These are phyloP conservation scores for Nephrotoma appendiculata DNA, from an alignment of 2,888 invertebrate species.

Conservation along the genomic window DNA sequence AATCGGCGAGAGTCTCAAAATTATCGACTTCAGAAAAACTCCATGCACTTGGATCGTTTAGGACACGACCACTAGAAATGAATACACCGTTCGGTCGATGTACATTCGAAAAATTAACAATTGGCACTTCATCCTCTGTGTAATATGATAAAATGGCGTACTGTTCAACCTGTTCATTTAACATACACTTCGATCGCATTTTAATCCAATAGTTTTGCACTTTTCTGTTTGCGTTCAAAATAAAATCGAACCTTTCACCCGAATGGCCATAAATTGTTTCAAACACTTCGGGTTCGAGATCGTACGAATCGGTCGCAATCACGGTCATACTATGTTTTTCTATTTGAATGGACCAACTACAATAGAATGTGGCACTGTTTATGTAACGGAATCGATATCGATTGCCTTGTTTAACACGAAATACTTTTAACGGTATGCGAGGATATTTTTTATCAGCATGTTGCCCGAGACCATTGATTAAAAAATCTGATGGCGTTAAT, in stretches of 20 bases:
- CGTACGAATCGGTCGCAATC: slow-evolving; percentile 26
- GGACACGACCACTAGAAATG: neutral
- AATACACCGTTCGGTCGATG: neutral
- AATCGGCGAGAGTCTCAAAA: neutral
- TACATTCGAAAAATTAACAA: neutral
- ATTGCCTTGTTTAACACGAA: slow-evolving; percentile 19
- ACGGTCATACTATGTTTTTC: slow-evolving; percentile 23
- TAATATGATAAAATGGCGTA: neutral
- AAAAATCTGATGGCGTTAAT: slow-evolving; percentile 18
- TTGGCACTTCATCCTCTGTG: neutral
- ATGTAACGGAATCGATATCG: slow-evolving; percentile 28
- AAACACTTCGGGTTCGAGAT: slow-evolving; percentile 19
- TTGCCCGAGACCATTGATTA: slow-evolving; percentile 24
- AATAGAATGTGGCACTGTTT: slow-evolving; percentile 23
- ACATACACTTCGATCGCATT: neutral
- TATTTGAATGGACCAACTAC: slow-evolving; percentile 25
- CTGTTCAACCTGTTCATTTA: neutral
- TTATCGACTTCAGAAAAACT: neutral
- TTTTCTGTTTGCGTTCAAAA: slow-evolving; percentile 26
- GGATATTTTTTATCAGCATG: slow-evolving; percentile 9
- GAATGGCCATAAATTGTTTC: slow-evolving; percentile 24
- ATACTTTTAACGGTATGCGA: slow-evolving; percentile 17
- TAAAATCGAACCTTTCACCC: slow-evolving; percentile 38
- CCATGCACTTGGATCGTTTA: neutral
- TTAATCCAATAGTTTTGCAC: neutral